Evolutionary conservation across 2,888 invertebrate genomes (phyloP), one percentile per base, ranked within the genome.

Genomic region (Himalopsyche anomala): DNA sequence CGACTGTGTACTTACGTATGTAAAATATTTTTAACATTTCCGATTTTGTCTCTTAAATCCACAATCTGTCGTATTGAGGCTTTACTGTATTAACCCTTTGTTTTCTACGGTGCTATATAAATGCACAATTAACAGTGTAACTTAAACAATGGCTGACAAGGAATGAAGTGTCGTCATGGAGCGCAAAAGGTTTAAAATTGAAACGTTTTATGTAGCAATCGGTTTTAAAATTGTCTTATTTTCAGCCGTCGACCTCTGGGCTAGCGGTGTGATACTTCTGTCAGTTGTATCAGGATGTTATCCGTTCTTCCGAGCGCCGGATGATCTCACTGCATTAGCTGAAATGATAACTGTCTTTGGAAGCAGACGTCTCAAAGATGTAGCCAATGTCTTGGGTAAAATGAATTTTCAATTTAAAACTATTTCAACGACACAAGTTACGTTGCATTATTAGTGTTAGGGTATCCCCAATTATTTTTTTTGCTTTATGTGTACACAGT

Each of bases 221-320:
- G 17, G 15, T 2, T 6, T 45, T 45, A 8, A 45, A 9, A 45
- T 51, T 42, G 17, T 54, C 6, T 9, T 56, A 55, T 36, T 91
- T 92, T 55, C 91, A 94, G 96, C 96, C 87, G 96, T 98, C 89
- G 98, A 98, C 92, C 94, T 97, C 89, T 98, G 98, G 98, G 97
- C 98, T 82, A 95, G 95, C 79, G 98, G 98, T 86, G 96, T 98
- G 82, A 97, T 98, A 89, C 94, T 98, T 90, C 92, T 97, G 6
- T 95, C 95, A 83, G 94, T 97, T 89, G 93, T 98, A 56, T 96
- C 96, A 89, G 95, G 95, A 74, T 95, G 97, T 15, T 97, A 96
- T 92, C 97, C 97, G 83, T 96, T 98, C 91, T 97, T 98, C 91
- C 95, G 96, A 89, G 96, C 97, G 38, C 94, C 95, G 54, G 97